phyloP scores from a whole-genome alignment of 2,888 invertebrate species.

The Aphrophora alni region DNA sequence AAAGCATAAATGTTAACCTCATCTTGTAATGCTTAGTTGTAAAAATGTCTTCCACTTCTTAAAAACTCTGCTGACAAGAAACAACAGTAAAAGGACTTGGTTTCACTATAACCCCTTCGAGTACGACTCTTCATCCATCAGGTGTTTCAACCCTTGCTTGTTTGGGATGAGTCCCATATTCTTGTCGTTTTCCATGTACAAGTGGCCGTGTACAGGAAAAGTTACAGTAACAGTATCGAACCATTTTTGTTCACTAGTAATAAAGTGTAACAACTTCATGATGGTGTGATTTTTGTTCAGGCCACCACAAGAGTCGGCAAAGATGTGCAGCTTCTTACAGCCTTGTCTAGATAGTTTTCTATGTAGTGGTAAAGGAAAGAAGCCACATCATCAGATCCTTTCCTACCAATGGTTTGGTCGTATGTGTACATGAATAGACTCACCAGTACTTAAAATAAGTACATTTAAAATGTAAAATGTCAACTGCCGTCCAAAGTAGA shows the following conservation, averaged over 20 bases:
- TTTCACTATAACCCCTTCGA: neutral
- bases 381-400: slow-evolving; percentile 31
- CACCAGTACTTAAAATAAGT: neutral
- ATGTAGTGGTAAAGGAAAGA: slow-evolving; percentile 8
- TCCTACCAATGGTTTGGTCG: slow-evolving; percentile 21
- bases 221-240: slow-evolving; percentile 12
- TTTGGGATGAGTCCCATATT: slow-evolving; percentile 24
- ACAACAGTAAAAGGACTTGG: slow-evolving; percentile 19
- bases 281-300: slow-evolving; percentile 28
- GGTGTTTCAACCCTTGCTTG: slow-evolving; percentile 12
- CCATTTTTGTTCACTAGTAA: neutral
- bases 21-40: neutral
- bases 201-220: slow-evolving; percentile 18
- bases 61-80: too few relatives aligned
- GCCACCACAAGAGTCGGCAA: slow-evolving; percentile 17
- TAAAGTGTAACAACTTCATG: slow-evolving; percentile 10
- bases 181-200: slow-evolving; percentile 17
- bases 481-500: slow-evolving; percentile 30
- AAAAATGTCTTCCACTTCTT: slow-evolving; percentile 17
- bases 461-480: slow-evolving; percentile 30
- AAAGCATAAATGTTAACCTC: slow-evolving; percentile 9
- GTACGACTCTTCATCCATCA: neutral
- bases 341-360: neutral
- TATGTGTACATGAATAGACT: slow-evolving; percentile 29
- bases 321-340: slow-evolving; percentile 7